Percentiles rank a stretch among this genome's conserved stretches.
phyloP scores from a whole-genome alignment of 2,888 invertebrate species.

The Ischnus inquisitorius region DNA sequence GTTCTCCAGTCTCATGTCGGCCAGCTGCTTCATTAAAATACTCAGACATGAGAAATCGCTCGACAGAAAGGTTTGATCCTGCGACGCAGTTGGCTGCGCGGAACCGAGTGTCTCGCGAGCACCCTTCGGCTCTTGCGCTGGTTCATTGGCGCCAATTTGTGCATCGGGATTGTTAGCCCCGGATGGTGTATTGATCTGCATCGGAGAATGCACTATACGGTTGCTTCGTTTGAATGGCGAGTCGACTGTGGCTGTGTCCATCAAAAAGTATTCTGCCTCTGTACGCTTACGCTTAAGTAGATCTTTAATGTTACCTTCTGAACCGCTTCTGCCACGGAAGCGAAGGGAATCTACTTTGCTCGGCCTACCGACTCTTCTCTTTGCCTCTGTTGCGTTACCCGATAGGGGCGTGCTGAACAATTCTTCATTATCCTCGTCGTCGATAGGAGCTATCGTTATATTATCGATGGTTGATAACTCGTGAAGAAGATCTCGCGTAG shows the following conservation, averaged over 20 bases:
- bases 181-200: too few relatives aligned
- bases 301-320: slow-evolving; percentile 5
- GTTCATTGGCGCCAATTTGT: too few relatives aligned
- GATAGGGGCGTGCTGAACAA: background rate
- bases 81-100: too few relatives aligned
- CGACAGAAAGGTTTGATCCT: background rate
- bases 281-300: background rate
- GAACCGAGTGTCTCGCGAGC: too few relatives aligned
- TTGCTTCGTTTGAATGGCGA: slow-evolving; percentile 6
- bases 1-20: slow-evolving; percentile 1
- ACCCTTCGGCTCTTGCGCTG: too few relatives aligned
- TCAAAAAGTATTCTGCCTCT: background rate
- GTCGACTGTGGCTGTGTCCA: background rate
- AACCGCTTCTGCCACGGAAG: slow-evolving; percentile 14
- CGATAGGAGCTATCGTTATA: too few relatives aligned
- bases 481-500: too few relatives aligned
- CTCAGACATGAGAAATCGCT: background rate
- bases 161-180: too few relatives aligned
- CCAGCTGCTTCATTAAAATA: background rate
- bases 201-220: background rate
- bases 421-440: background rate
- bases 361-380: background rate
- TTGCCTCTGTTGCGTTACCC: background rate
- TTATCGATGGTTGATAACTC: too few relatives aligned
- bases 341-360: background rate